phyloP scores from a whole-genome alignment of 2,113 vertebrate species.

The Fulmarus glacialis region DNA sequence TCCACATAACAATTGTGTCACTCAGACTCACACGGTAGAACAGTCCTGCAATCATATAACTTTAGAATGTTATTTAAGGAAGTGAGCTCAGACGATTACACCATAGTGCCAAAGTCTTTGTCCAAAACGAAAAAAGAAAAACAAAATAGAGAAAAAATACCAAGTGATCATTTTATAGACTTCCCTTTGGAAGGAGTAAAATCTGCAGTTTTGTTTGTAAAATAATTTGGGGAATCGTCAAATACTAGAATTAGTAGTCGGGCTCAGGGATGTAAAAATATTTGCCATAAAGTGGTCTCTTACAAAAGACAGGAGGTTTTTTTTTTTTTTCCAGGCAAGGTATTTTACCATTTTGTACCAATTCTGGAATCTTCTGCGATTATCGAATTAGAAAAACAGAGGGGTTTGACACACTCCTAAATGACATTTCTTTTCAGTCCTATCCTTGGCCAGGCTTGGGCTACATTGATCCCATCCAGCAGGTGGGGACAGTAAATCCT shows the following conservation, averaged over 20 bases:
- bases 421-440: not conserved
- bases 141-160: not conserved
- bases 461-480: not conserved
- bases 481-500: not conserved
- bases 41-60: slow-evolving; percentile 42
- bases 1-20: slow-evolving; percentile 5
- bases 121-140: not conserved
- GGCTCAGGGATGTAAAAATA: not conserved
- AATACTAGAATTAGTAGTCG: not conserved
- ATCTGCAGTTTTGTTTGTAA: slow-evolving; percentile 30
- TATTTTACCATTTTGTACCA: not conserved
- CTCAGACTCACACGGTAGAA: slow-evolving; percentile 21
- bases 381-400: not conserved
- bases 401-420: not conserved
- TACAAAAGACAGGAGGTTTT: not conserved
- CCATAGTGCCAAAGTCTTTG: slow-evolving; percentile 27
- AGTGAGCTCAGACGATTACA: slow-evolving; percentile 68
- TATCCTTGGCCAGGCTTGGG: accelerated
- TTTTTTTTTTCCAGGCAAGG: not conserved
- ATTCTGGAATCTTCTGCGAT: not conserved
- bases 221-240: slow-evolving; percentile 28
- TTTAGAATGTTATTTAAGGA: slow-evolving; percentile 69
- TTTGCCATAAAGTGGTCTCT: not conserved
- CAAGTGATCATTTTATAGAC: slow-evolving; percentile 30
- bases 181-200: slow-evolving; percentile 33